These are phyloP conservation scores for Oryzias woworae DNA, from an alignment of 2,113 vertebrate species.

Conservation along the genomic window DNA sequence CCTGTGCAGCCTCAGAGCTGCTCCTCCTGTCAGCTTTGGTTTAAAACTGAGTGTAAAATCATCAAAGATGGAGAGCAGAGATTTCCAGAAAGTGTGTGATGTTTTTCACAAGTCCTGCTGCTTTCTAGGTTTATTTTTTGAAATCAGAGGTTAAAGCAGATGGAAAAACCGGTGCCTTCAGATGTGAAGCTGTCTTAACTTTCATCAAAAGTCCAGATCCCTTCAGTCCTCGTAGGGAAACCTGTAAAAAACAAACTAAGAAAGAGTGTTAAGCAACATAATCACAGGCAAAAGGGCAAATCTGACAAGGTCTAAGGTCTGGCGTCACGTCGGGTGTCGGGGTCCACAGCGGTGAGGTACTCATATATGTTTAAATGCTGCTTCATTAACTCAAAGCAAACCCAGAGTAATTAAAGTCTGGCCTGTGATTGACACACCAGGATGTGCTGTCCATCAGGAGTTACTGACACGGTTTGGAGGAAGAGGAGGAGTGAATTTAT, in stretches of 20 bases:
- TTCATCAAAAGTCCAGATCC: background rate
- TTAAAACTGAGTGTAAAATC: conserved; percentile 6
- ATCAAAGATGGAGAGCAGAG: conserved; percentile 4
- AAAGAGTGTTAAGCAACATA: conserved; percentile 12
- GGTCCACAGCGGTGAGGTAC: conserved; percentile 26
- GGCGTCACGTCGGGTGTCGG: conserved; percentile 18
- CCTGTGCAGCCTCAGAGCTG: background rate
- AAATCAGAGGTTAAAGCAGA: background rate
- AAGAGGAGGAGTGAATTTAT: conserved; percentile 9
- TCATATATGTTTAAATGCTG: conserved; percentile 26
- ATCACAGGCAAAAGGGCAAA: conserved; percentile 32
- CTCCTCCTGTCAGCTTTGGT: background rate
- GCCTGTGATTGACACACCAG: conserved; percentile 50
- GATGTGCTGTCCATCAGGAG: conserved; percentile 10
- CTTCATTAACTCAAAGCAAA: conserved; percentile 50
- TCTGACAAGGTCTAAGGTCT: conserved; percentile 2
- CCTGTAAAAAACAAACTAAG: conserved; percentile 10
- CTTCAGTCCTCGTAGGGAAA: conserved; percentile 1
- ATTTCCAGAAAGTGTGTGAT: conserved; percentile 3
- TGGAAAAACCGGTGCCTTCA: background rate
- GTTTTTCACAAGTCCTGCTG: background rate
- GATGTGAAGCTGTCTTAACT: background rate
- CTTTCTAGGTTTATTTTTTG: background rate
- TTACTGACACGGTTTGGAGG: conserved; percentile 5
- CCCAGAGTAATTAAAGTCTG: conserved; percentile 51